These are phyloP conservation scores for Hormiphora californensis DNA, from an alignment of 37 sponge, comb jelly and placozoan genomes.

Conservation along the genomic window DNA sequence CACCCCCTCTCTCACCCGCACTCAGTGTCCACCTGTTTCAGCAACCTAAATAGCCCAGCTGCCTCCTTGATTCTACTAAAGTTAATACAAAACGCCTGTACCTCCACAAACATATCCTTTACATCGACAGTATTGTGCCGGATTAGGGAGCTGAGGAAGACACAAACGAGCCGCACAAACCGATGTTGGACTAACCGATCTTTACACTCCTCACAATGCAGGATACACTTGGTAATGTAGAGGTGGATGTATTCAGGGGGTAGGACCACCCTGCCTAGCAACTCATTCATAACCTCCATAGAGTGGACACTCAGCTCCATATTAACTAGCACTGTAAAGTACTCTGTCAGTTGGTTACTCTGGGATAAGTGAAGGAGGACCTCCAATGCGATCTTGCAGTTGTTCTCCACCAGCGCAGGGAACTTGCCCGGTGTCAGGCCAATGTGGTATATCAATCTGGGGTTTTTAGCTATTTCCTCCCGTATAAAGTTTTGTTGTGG, in stretches of 20 bases:
- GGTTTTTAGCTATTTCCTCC: slow-evolving; percentile 59
- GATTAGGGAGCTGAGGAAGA: slow-evolving; percentile 92
- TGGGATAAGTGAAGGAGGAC: slow-evolving; percentile 68
- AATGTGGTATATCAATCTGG: slow-evolving; percentile 76
- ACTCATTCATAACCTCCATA: slow-evolving; percentile 93
- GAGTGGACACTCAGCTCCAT: slow-evolving; percentile 98
- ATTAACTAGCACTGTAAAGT: slow-evolving; percentile 76
- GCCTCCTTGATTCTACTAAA: slow-evolving; percentile 80
- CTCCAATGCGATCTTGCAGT: slow-evolving; percentile 84
- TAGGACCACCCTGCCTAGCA: slow-evolving; percentile 66
- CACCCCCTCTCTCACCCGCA: too few relatives aligned
- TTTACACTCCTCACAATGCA: slow-evolving; percentile 70
- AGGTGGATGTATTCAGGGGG: slow-evolving; percentile 93
- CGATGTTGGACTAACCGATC: slow-evolving; percentile 81
- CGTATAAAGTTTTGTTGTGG: slow-evolving; percentile 60
- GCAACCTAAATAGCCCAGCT: slow-evolving; percentile 75
- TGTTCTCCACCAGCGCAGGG: slow-evolving; percentile 84
- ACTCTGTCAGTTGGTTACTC: slow-evolving; percentile 80
- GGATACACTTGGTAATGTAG: slow-evolving; percentile 90
- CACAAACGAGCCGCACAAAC: slow-evolving; percentile 90
- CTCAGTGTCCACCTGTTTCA: slow-evolving; percentile 73
- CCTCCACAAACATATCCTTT: slow-evolving; percentile 77
- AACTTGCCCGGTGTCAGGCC: slow-evolving; percentile 88
- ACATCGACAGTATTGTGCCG: slow-evolving; percentile 63
- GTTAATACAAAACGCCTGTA: slow-evolving; percentile 83